Percentiles rank a stretch among this genome's conserved stretches.
Conservation (phyloP, 2,888 invertebrate genomes). For the Synanthedon formicaeformis region DNA sequence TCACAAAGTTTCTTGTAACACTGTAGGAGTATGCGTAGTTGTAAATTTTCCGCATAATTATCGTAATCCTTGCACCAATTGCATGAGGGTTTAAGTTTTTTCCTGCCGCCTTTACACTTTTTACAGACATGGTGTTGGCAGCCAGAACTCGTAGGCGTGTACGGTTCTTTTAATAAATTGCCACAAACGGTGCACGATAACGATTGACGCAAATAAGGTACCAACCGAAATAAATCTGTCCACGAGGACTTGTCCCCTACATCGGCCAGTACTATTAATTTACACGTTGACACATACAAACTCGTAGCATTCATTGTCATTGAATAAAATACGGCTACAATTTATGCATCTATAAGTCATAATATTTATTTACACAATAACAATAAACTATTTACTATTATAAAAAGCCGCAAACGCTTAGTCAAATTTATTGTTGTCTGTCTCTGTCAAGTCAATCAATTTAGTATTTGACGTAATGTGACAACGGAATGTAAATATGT, state of each 20-base stretch:
- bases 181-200: conserved; percentile 92
- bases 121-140: conserved; percentile 93
- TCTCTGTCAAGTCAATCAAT: too few species aligned
- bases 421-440: conserved; percentile 4
- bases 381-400: conserved; percentile 19
- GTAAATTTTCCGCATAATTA: conserved; percentile 84
- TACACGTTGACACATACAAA: conserved; percentile 85
- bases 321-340: conserved; percentile 20
- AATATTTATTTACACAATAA: conserved; percentile 53
- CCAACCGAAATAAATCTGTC: conserved; percentile 84
- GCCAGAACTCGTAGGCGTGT: conserved; percentile 79
- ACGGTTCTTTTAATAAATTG: conserved; percentile 84
- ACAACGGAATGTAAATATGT: too few species aligned
- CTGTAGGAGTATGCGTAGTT: conserved; percentile 83
- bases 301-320: conserved; percentile 82
- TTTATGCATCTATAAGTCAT: conserved; percentile 32
- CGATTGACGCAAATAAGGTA: conserved; percentile 87
- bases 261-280: conserved; percentile 81
- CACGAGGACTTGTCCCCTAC: conserved; percentile 78
- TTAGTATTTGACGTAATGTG: too few species aligned
- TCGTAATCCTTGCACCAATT: conserved; percentile 87
- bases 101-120: conserved; percentile 85
- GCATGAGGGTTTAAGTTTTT: conserved; percentile 87
- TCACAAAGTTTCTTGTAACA: conserved; percentile 92
- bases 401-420: conserved; percentile 61